phyloP scores from a whole-genome alignment of 2,888 invertebrate species.

The Hecatera dysodea region DNA sequence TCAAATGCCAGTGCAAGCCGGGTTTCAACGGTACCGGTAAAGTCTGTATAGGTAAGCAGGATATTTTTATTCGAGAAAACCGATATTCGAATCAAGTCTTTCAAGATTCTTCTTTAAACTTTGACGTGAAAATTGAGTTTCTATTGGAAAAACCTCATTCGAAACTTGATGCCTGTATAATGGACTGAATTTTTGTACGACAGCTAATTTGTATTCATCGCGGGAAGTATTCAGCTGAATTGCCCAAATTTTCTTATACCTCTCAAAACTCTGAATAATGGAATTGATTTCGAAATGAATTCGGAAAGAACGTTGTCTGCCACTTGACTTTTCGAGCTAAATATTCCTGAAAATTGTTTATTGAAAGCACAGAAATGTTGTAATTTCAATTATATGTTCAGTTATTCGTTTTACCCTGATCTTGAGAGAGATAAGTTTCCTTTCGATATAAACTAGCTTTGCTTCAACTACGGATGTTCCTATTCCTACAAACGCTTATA shows the following conservation, averaged over 20 bases:
- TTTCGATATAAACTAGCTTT: background rate
- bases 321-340: conserved; percentile 19
- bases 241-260: conserved; percentile 39
- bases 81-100: conserved; percentile 18
- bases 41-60: conserved; percentile 92
- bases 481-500: background rate
- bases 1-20: conserved; percentile 97
- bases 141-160: conserved; percentile 39
- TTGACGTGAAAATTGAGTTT: conserved; percentile 37
- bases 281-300: conserved; percentile 44
- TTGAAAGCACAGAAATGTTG: background rate
- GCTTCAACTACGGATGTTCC: background rate
- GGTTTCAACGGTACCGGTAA: conserved; percentile 97
- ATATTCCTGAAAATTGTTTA: conserved; percentile 11
- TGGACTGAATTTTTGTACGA: conserved; percentile 45
- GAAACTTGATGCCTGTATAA: conserved; percentile 48
- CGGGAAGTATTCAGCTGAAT: conserved; percentile 37
- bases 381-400: background rate
- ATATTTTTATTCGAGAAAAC: conserved; percentile 18
- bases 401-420: background rate
- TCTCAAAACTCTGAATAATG: conserved; percentile 39
- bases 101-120: conserved; percentile 6
- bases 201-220: conserved; percentile 54
- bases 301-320: conserved; percentile 30
- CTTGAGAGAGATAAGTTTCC: background rate